phyloP scores from a whole-genome alignment of 2,113 vertebrate genomes.

The Actenoides lindsayi region DNA sequence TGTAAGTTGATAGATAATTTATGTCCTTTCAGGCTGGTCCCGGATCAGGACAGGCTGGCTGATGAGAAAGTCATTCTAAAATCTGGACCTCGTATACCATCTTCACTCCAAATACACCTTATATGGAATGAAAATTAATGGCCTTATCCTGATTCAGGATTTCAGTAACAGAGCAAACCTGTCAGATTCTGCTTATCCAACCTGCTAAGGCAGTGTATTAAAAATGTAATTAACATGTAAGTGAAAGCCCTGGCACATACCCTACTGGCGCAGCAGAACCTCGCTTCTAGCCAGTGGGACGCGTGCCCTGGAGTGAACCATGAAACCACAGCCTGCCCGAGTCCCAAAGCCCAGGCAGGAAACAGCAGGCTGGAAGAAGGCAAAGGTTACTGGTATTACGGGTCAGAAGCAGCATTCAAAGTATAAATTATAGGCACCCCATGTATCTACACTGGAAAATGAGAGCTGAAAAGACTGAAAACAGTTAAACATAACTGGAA shows the following conservation, averaged over 20 bases:
- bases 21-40: background rate
- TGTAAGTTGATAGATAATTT: background rate
- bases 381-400: background rate
- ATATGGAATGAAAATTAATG: background rate
- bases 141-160: background rate
- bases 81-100: background rate
- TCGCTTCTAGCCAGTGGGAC: background rate
- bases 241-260: background rate
- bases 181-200: background rate
- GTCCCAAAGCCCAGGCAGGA: background rate
- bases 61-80: background rate
- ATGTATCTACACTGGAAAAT: background rate
- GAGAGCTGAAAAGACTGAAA: background rate
- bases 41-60: background rate
- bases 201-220: background rate
- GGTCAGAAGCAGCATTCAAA: background rate
- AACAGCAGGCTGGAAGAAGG: background rate
- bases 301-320: background rate
- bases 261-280: background rate
- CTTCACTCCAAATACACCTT: background rate
- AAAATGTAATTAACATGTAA: conserved; percentile 21
- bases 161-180: background rate
- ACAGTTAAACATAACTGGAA: background rate
- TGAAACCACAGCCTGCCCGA: background rate
- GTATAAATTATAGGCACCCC: background rate